Evolutionary conservation across 2,797 vertebrate species (phyloP).

Genomic region (Petrocephalus sullivani): DNA sequence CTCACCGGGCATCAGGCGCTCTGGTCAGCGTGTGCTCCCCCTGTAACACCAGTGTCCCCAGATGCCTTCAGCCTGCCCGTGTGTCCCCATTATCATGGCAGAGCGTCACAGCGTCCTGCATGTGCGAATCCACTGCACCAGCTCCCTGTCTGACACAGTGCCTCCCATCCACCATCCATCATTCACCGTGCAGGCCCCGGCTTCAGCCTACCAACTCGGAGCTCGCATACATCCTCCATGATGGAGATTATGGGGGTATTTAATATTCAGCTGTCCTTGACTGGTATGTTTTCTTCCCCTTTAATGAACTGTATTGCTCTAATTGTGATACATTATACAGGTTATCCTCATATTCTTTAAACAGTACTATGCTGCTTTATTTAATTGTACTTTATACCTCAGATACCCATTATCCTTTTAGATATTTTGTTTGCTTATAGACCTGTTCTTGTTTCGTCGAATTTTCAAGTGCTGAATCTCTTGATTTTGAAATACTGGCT

Average conservation of each 20-base stretch:
- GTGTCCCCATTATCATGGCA: not conserved
- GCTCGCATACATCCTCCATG: not conserved
- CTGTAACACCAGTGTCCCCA: not conserved
- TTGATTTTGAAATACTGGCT: not conserved
- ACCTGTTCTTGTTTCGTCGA: not conserved
- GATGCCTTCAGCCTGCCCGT: not conserved
- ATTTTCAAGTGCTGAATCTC: not conserved
- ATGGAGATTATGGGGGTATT: not conserved
- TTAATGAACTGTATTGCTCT: not conserved
- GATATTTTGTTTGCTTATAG: not conserved
- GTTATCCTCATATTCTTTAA: not conserved
- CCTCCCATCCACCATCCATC: not conserved
- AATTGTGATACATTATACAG: not conserved
- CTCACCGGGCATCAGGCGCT: too few species aligned
- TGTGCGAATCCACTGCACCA: too few species aligned
- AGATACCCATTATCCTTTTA: not conserved
- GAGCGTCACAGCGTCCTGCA: not conserved
- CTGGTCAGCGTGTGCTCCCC: not conserved
- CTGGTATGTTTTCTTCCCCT: not conserved
- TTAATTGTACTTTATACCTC: not conserved
- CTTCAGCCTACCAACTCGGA: not conserved
- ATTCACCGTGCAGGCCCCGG: not conserved
- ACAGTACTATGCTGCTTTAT: not conserved
- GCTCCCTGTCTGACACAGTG: not conserved
- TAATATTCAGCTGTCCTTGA: not conserved